Base-by-base conservation (phyloP, 2,888 invertebrate genomes). In the Coelopa pilipes region DNA sequence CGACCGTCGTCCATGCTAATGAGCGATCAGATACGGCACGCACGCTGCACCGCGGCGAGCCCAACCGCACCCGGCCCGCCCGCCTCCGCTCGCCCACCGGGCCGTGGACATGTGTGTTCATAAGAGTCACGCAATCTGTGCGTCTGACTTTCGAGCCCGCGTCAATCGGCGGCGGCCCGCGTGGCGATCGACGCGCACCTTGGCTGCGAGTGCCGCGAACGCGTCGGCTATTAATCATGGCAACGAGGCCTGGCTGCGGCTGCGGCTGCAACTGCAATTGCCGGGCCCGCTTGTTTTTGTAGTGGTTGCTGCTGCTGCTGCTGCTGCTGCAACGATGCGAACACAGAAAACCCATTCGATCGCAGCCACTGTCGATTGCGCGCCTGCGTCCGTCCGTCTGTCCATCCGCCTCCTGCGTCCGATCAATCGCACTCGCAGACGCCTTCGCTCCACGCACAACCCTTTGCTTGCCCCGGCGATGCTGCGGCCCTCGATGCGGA, bases 181-280 rank as follows among this genome's bases (percentile, higher is more conserved):
- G 34, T n/a, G 17, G 13, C 19, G 13, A 46, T 13, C 17, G 24
- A 34, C 55, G 55, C 15, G 21, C 53, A 45, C 53, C 71, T 71
- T 50, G 45, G 47, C 65, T 34, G 5, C 10, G 70, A 21, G 3
- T 19, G 47, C 24, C 21, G 9, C 19, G 59, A 19, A 21, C 21
- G 21, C 70, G n/a, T 70, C 62, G 34, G 9, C 15, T 62, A 70
- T 70, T 70, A 63, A 70, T 70, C 70, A 70, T 53, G 11, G 69
- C 55, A 57, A 15, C 24, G 19, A 55, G 46, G 57, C 24, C n/a
- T n/a, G n/a, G n/a, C n/a, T n/a, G 4, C 21, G 21, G 21, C 50
- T 65, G 65, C 17, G 50, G 24, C n/a, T n/a, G n/a, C 53, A 53
- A 62, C 21, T 15, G 15, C 60, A 21, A 21, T 62, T 24, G 21